phyloP scores from a whole-genome alignment of 1,140 invertebrate species.

The Temnothorax longispinosus region DNA sequence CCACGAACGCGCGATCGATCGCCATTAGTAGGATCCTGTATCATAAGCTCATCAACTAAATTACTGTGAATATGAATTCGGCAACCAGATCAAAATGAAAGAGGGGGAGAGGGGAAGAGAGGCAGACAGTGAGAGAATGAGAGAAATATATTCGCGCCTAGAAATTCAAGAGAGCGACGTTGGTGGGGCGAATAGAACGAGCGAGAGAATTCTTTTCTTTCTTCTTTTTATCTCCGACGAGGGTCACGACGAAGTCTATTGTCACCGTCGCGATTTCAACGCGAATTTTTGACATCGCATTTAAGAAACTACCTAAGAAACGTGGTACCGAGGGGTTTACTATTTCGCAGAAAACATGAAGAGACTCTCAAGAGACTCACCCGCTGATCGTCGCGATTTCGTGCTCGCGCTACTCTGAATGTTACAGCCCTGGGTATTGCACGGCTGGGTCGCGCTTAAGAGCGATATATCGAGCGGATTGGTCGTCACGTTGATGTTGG shows the following conservation, averaged over 20 bases:
- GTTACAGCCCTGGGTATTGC: constrained; percentile 70
- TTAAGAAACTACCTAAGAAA: background rate
- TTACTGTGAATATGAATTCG: constrained; percentile 42
- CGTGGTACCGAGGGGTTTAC: background rate
- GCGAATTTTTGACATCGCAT: background rate
- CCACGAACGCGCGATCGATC: constrained; percentile 36
- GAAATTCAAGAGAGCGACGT: background rate
- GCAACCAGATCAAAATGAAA: background rate
- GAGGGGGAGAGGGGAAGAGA: background rate
- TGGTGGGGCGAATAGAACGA: background rate
- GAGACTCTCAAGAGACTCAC: constrained; percentile 67
- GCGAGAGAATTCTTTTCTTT: background rate
- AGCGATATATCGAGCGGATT: constrained; percentile 87
- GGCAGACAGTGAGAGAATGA: background rate
- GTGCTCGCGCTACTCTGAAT: constrained; percentile 68
- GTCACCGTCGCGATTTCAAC: background rate
- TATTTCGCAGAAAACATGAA: background rate
- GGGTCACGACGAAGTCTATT: background rate
- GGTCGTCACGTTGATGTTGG: constrained; percentile 88
- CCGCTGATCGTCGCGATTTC: constrained; percentile 78
- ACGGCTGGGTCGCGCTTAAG: constrained; percentile 48
- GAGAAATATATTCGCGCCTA: constrained; percentile 12
- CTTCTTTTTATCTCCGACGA: background rate
- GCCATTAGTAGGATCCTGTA: constrained; percentile 17
- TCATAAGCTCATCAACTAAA: constrained; percentile 30